Evolutionary conservation across 2,113 vertebrate genomes (phyloP), one percentile per base, ranked within the genome.

Genomic region (Nannospalax galili): DNA sequence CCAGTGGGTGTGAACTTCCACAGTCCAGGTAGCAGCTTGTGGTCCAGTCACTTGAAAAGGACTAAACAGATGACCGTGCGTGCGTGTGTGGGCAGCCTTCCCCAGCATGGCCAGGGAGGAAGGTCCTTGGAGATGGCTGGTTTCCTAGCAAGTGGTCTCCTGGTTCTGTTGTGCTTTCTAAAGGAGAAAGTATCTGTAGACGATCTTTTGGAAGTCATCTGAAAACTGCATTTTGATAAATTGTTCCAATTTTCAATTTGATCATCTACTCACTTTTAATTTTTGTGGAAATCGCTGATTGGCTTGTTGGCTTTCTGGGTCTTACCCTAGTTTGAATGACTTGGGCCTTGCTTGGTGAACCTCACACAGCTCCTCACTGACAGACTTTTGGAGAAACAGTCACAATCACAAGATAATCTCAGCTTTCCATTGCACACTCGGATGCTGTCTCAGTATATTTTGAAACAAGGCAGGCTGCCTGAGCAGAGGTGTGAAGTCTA

Each of bases 31-130:
- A n/a, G n/a, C n/a, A n/a, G n/a, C n/a, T 1, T 26, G 48, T 17
- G n/a, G 32, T 37, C 30, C 52, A 5, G 1, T 30, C 2, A 42
- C 52, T 37, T 26, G 42, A 60, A 60, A 20, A 40, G 64, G n/a
- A 26, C 56, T 40, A 35, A 37, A 65, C 3, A 48, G 67, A 45
- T 0, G 0, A 6, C 12, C 42, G 24, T 26, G 58, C 9, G 10
- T 17, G 58, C 9, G 16, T 58, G n/a, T 60, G 45, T 45, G 12
- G 20, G 15, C 20, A 28, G 35, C 32, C 37, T 77, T 28, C 32
- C 10, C 0, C 6, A n/a, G 48, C 17, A 26, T 5, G 3, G 0
- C 0, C 0, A 7, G 3, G 1, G 5, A n/a, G 37, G 42, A 11
- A 5, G 35, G 11, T 4, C 37, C 12, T 42, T 15, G 14, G 65